Evolutionary conservation across 2,113 vertebrate genomes (phyloP).

Genomic region (Actenoides hombroni): DNA sequence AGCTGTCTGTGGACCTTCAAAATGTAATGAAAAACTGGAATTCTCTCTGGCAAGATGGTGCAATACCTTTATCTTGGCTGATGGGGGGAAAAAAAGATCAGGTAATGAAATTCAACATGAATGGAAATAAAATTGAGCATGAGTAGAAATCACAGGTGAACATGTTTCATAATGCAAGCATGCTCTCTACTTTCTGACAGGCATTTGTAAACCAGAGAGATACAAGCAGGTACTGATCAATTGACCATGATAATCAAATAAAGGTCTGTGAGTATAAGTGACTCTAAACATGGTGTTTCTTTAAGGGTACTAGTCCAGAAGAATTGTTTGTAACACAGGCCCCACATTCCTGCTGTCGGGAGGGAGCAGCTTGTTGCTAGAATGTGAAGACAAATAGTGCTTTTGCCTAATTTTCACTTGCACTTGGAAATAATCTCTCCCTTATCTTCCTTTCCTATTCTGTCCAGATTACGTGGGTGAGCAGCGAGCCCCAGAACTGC

Average conservation of each 20-base stretch:
- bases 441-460: background rate
- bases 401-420: background rate
- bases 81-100: background rate
- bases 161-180: background rate
- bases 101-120: background rate
- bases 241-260: background rate
- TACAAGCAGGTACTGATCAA: background rate
- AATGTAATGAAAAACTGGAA: background rate
- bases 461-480: constrained; percentile 62
- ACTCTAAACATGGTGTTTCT: background rate
- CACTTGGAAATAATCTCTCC: background rate
- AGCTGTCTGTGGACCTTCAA: background rate
- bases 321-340: background rate
- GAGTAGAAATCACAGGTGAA: constrained; percentile 23
- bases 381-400: background rate
- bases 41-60: background rate
- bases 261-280: background rate
- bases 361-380: background rate
- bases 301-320: background rate
- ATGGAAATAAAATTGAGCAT: constrained; percentile 13
- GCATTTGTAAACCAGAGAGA: background rate
- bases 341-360: background rate
- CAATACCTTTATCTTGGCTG: background rate
- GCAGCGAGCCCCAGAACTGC: constrained; percentile 72
- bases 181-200: background rate